Conservation (phyloP, 2,888 invertebrate species). For the Eupsilia transversa region DNA sequence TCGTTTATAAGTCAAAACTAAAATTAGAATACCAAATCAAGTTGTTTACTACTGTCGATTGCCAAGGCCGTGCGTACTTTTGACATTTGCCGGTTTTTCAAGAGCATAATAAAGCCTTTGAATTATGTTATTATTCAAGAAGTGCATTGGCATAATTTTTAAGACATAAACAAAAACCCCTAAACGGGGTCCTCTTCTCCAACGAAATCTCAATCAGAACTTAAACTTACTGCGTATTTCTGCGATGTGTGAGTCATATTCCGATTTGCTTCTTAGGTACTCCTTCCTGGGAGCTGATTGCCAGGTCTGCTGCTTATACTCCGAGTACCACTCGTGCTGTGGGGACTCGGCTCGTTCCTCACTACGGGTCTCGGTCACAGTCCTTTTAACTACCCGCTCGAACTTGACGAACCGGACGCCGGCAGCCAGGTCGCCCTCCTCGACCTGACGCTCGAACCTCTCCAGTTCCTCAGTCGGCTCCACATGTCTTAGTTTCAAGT, state of each 20-base stretch:
- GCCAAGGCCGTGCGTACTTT: slow-evolving; percentile 74
- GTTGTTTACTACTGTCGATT: slow-evolving; percentile 73
- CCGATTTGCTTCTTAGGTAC: slow-evolving; percentile 94
- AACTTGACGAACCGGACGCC: slow-evolving; percentile 93
- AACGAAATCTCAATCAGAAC: background rate
- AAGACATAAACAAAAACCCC: background rate
- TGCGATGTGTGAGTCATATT: slow-evolving; percentile 96
- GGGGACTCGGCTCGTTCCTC: slow-evolving; percentile 86
- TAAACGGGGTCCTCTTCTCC: background rate
- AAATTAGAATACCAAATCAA: slow-evolving; percentile 74
- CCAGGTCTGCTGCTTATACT: slow-evolving; percentile 89
- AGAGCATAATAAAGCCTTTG: slow-evolving; percentile 40
- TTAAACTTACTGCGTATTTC: slow-evolving; percentile 94
- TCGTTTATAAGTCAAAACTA: slow-evolving; percentile 44
- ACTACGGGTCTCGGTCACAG: slow-evolving; percentile 88
- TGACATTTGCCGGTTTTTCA: slow-evolving; percentile 74
- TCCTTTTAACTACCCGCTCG: slow-evolving; percentile 93
- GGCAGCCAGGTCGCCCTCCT: slow-evolving; percentile 92
- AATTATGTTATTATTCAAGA: background rate
- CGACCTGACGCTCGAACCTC: slow-evolving; percentile 84
- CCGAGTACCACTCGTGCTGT: slow-evolving; percentile 87
- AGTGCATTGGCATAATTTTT: slow-evolving; percentile 4
- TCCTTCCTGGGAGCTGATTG: slow-evolving; percentile 93
- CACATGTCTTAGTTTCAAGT: slow-evolving; percentile 88
- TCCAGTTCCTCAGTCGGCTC: slow-evolving; percentile 80